Evolutionary conservation across 2,797 vertebrate species (phyloP).

Genomic region (Kryptolebias ocellatus): DNA sequence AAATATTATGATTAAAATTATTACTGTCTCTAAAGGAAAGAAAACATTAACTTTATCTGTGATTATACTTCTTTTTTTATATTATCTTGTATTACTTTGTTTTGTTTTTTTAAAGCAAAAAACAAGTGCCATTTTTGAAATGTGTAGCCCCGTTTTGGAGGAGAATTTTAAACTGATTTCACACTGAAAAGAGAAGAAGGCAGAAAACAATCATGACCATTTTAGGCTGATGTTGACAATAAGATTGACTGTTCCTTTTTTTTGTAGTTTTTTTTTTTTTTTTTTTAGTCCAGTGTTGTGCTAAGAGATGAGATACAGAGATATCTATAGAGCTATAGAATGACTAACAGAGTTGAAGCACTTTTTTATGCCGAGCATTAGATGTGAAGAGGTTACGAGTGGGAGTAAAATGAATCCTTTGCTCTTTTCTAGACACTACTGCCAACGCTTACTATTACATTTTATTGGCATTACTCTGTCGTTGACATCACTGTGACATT

Average conservation of each 20-base stretch:
- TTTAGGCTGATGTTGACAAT: slow-evolving; percentile 51
- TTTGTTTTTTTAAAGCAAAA: slow-evolving; percentile 61
- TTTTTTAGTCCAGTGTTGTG: slow-evolving; percentile 81
- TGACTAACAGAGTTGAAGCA: slow-evolving; percentile 85
- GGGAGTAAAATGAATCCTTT: slow-evolving; percentile 29
- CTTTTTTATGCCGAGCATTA: slow-evolving; percentile 82
- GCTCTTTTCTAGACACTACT: slow-evolving; percentile 69
- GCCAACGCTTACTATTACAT: slow-evolving; percentile 68
- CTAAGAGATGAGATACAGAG: slow-evolving; percentile 80
- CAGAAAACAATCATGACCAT: slow-evolving; percentile 66
- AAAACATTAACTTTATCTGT: slow-evolving; percentile 82
- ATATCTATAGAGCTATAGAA: slow-evolving; percentile 83
- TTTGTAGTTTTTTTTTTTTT: slow-evolving; percentile 60
- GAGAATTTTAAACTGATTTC: slow-evolving; percentile 71
- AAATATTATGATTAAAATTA: slow-evolving; percentile 74
- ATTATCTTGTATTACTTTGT: slow-evolving; percentile 72
- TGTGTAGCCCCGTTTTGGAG: slow-evolving; percentile 67
- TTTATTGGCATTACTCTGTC: slow-evolving; percentile 66
- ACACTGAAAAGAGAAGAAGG: slow-evolving; percentile 62
- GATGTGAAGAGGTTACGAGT: slow-evolving; percentile 69
- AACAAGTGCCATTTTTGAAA: slow-evolving; percentile 79
- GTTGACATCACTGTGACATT: slow-evolving; percentile 74
- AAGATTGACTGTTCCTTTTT: slow-evolving; percentile 16
- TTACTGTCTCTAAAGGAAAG: slow-evolving; percentile 77
- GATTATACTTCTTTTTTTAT: slow-evolving; percentile 81